phyloP scores from a whole-genome alignment of 2,888 invertebrate genomes.

The Melinaea menophilus region DNA sequence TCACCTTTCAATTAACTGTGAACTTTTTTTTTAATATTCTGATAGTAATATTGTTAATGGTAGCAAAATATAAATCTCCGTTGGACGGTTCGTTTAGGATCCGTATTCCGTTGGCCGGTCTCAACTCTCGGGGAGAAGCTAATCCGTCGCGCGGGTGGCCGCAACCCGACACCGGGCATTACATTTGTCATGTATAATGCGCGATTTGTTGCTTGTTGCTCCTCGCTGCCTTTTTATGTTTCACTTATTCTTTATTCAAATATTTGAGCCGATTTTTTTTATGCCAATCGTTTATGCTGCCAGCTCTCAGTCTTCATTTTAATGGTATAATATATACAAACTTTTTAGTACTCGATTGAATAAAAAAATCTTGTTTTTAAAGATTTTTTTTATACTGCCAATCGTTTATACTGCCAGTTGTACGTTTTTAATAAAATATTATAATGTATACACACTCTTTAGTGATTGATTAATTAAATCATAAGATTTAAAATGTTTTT shows the following conservation, averaged over 20 bases:
- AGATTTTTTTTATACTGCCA: too few species aligned
- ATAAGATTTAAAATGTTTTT: too few species aligned
- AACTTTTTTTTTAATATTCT: not conserved
- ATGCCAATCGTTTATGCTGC: constrained; percentile 50
- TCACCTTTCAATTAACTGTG: not conserved
- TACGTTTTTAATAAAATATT: too few species aligned
- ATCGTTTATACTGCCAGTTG: too few species aligned
- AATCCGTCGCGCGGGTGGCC: constrained; percentile 70
- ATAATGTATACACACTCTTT: too few species aligned
- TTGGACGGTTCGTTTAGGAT: constrained; percentile 11
- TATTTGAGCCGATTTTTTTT: constrained; percentile 62
- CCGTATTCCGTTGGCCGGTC: constrained; percentile 12
- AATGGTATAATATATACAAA: not conserved
- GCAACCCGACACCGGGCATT: constrained; percentile 72
- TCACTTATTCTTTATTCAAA: constrained; percentile 71
- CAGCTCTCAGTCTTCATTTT: constrained; percentile 5
- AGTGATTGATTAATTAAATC: too few species aligned
- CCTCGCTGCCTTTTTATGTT: constrained; percentile 66
- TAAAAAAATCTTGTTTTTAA: too few species aligned
- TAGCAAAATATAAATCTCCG: not conserved
- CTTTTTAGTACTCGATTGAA: not conserved
- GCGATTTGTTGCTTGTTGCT: constrained; percentile 71
- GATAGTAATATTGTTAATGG: not conserved
- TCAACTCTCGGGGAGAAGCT: constrained; percentile 44
- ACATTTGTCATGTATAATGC: constrained; percentile 78